A percentile compares a stretch with the other conserved stretches of the same genome.
These are phyloP conservation scores for Batillaria attramentaria DNA, from an alignment of 1,140 invertebrate genomes.

Conservation along the genomic window DNA sequence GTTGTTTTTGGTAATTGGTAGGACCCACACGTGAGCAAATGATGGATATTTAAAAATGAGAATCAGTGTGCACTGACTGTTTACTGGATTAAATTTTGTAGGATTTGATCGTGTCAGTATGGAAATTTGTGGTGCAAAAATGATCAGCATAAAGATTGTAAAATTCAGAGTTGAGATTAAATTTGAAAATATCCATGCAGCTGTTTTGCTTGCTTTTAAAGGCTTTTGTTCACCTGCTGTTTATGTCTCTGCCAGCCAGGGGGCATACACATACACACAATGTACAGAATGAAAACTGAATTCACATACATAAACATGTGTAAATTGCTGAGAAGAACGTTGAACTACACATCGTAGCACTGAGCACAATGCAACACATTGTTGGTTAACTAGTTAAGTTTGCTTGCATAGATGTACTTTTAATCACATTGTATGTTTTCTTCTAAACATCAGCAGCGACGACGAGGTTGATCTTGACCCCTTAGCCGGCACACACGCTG, in stretches of 20 bases:
- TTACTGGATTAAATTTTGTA: not conserved
- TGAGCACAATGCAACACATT: not conserved
- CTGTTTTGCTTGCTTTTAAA: not conserved
- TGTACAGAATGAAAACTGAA: no score
- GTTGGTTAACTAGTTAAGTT: not conserved
- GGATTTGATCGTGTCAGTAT: not conserved
- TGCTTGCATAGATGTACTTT: not conserved
- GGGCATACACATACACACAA: not conserved
- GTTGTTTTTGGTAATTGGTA: no score
- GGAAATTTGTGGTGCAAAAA: not conserved
- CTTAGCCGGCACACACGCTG: slow-evolving; percentile 11
- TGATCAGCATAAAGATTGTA: not conserved
- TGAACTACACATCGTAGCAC: not conserved
- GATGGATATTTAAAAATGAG: no score
- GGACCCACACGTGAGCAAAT: no score
- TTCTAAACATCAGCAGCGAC: not conserved
- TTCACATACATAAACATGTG: not conserved
- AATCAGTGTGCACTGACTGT: not conserved
- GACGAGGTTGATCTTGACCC: slow-evolving; percentile 28
- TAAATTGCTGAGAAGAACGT: not conserved
- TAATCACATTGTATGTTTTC: not conserved
- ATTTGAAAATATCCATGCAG: not conserved
- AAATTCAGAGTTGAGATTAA: not conserved
- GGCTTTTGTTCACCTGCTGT: not conserved
- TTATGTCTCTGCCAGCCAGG: not conserved